Evolutionary conservation across 2,888 invertebrate genomes (phyloP).

Genomic region (Lobophora halterata): DNA sequence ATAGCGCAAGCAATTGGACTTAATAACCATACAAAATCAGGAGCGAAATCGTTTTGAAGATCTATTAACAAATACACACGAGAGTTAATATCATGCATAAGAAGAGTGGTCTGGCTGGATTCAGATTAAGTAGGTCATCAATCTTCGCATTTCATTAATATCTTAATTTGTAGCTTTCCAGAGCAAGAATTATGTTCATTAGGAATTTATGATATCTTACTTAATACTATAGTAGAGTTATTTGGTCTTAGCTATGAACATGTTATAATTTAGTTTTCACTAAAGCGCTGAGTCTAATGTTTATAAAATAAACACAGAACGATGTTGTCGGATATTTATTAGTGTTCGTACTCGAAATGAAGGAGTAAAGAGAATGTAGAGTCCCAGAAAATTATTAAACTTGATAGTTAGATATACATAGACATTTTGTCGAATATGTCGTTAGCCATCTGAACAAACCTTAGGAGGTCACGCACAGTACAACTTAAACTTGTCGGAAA

Average conservation of each 20-base stretch:
- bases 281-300: no score
- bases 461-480: background rate
- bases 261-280: no score
- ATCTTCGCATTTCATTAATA: slow-evolving; percentile 10
- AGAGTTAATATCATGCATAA: background rate
- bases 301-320: no score
- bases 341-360: slow-evolving; percentile 8
- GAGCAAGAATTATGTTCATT: no score
- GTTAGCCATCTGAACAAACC: slow-evolving; percentile 3
- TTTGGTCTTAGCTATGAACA: no score
- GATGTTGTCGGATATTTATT: no score
- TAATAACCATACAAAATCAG: no score
- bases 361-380: background rate
- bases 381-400: background rate
- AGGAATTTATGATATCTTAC: no score
- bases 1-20: no score
- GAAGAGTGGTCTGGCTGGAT: background rate
- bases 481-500: slow-evolving; percentile 6
- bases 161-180: slow-evolving; percentile 7
- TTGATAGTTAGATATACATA: background rate
- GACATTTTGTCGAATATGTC: background rate
- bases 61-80: background rate
- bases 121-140: slow-evolving; percentile 8
- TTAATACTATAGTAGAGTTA: no score
- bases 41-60: no score